phyloP scores from a whole-genome alignment of 2,888 invertebrate genomes.

The Lasioglossum malachurum region DNA sequence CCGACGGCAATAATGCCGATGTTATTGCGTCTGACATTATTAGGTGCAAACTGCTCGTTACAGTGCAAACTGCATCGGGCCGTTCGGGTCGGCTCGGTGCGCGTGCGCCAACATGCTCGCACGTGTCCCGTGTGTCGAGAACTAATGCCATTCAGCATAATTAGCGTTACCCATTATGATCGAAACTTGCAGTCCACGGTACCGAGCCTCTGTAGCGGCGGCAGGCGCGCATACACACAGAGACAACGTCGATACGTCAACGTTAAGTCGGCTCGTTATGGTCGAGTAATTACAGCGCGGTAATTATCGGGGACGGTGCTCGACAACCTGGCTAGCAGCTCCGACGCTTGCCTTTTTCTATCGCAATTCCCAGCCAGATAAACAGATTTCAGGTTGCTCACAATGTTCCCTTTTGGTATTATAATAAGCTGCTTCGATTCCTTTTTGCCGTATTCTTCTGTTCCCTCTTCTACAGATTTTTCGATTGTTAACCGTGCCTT shows the following conservation, averaged over 20 bases:
- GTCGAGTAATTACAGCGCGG: slow-evolving; percentile 40
- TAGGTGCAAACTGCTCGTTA: slow-evolving; percentile 69
- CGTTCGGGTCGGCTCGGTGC: neutral
- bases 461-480: neutral
- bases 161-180: slow-evolving; percentile 66
- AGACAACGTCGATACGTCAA: slow-evolving; percentile 51
- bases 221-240: slow-evolving; percentile 37
- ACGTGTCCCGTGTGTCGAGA: slow-evolving; percentile 24
- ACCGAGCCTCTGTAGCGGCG: slow-evolving; percentile 16
- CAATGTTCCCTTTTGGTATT: neutral
- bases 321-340: neutral
- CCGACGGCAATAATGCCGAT: slow-evolving; percentile 43
- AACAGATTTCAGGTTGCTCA: neutral
- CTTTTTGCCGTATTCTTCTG: neutral
- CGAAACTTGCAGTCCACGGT: slow-evolving; percentile 53
- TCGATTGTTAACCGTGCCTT: neutral
- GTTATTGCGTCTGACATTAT: slow-evolving; percentile 63
- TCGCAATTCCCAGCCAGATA: neutral
- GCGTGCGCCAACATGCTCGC: neutral
- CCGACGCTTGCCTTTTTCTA: neutral
- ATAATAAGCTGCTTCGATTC: neutral
- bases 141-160: slow-evolving; percentile 69
- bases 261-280: slow-evolving; percentile 28
- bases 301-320: slow-evolving; percentile 48
- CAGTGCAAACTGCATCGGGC: slow-evolving; percentile 53